Percentiles rank a stretch among this genome's conserved stretches.
Evolutionary conservation across 2,888 invertebrate genomes (phyloP).

Genomic region (Caenorhabditis sp.): DNA sequence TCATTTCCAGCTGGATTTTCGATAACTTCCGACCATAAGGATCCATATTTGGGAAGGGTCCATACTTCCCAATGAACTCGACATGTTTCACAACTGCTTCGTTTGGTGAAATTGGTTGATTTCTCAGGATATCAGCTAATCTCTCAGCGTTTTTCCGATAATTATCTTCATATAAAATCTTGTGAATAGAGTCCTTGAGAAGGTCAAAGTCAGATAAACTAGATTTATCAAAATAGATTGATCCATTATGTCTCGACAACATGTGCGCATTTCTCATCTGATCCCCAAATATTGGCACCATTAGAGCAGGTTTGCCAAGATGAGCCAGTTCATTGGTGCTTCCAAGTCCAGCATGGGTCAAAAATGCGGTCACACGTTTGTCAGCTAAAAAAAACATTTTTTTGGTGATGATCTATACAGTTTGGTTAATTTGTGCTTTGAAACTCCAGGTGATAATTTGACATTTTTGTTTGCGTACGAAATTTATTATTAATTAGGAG

Average conservation of each 20-base stretch:
- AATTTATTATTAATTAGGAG: no score
- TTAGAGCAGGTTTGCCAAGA: slow-evolving; percentile 25
- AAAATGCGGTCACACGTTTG: slow-evolving; percentile 17
- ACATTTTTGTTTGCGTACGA: no score
- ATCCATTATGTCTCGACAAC: slow-evolving; percentile 27
- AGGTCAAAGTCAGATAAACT: slow-evolving; percentile 21
- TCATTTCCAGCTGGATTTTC: background rate
- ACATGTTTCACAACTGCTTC: slow-evolving; percentile 21
- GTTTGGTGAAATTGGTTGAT: slow-evolving; percentile 23
- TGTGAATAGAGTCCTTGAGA: slow-evolving; percentile 13
- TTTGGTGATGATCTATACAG: slow-evolving; percentile 4
- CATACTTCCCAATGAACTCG: slow-evolving; percentile 29
- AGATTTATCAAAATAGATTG: slow-evolving; percentile 32
- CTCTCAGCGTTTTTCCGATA: slow-evolving; percentile 9
- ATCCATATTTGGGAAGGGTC: slow-evolving; percentile 26
- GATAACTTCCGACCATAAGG: slow-evolving; percentile 6
- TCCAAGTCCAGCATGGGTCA: slow-evolving; percentile 35
- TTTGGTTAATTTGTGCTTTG: background rate
- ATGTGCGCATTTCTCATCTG: slow-evolving; percentile 39
- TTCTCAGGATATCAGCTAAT: slow-evolving; percentile 11
- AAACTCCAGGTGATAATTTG: background rate
- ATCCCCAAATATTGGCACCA: slow-evolving; percentile 45
- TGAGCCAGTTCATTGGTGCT: slow-evolving; percentile 34
- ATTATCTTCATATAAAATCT: slow-evolving; percentile 14
- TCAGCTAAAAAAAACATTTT: slow-evolving; percentile 29